Evolutionary conservation across 2,888 invertebrate genomes (phyloP), one percentile per base, ranked within the genome.

Genomic region (Agrenia bidenticulata): DNA sequence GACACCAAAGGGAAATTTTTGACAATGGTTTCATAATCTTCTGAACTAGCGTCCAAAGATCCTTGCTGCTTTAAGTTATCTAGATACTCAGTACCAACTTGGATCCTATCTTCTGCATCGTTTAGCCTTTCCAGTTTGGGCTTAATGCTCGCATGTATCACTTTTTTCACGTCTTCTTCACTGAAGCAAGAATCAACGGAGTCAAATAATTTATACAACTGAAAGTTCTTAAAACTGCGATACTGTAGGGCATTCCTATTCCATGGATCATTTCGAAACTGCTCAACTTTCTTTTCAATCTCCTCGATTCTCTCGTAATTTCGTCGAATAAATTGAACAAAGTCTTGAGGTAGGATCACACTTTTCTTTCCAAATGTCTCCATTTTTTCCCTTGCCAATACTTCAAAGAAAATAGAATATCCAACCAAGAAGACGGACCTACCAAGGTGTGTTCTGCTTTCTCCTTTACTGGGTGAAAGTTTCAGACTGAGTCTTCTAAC

Each of bases 261-360:
- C 9, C 61, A 19, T 21, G 56, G 60, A 17, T 57, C 50, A 21
- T 26, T 54, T 17, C 72, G 51, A 69, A 72, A 76, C 59, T 74
- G 67, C 15, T 64, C 61, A 11, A 76, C 63, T 61, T 73, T 74
- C 49, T 67, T 61, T 32, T 72, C 59, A 37, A 76, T 68, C 23
- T 71, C 70, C 23, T 66, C 67, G 5, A 76, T 72, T 37, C 67
- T 71, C 37, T 72, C 70, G 53, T 74, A 76, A 64, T 76, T 76
- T 66, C 61, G 67, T 1, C 63, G 53, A 9, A 76, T 51, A 61
- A 76, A 76, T 1, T 58, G 21, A 2, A 73, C 11, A 59, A 76
- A 76, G 56, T 76, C 74, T 1, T 58, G 61, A 2, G 76, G 76
- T 17, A 72, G 67, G n/a, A 45, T n/a, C 0, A 59, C 41, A 7